These are phyloP conservation scores for Molothrus ater DNA, from an alignment of 2,797 vertebrate species.

Conservation along the genomic window DNA sequence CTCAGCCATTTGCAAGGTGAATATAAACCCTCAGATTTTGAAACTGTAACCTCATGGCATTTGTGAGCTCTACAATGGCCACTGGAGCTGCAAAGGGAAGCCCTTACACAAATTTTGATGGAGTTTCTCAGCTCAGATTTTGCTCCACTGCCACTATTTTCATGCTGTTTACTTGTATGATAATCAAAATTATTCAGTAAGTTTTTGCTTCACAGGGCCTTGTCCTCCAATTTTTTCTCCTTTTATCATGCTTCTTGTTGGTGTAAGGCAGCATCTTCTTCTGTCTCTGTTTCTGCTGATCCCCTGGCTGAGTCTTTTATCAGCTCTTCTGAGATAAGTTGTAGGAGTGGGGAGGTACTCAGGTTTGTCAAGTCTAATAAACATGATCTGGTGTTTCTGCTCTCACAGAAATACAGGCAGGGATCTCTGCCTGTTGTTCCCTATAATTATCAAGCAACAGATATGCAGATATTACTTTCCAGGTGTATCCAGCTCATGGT, in stretches of 20 bases:
- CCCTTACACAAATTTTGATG: not conserved
- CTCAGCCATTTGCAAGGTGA: not conserved
- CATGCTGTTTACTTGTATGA: not conserved
- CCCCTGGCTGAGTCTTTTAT: not conserved
- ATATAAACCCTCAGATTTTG: not conserved
- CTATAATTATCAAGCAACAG: not conserved
- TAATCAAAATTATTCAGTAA: not conserved
- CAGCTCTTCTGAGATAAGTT: not conserved
- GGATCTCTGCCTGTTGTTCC: not conserved
- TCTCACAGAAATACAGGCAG: not conserved
- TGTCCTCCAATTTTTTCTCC: not conserved
- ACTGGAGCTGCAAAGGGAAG: not conserved
- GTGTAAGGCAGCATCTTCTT: not conserved
- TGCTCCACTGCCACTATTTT: not conserved
- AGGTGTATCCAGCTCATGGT: not conserved
- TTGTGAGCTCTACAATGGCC: not conserved
- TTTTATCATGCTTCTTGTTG: not conserved
- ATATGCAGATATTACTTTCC: not conserved
- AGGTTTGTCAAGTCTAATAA: not conserved
- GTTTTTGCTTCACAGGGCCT: not conserved
- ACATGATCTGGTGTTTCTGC: not conserved
- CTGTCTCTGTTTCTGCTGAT: not conserved
- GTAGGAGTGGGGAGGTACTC: not conserved
- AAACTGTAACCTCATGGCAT: not conserved
- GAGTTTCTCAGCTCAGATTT: not conserved